Base-by-base conservation (phyloP, 1,140 invertebrate species). In the Pinna nobilis region DNA sequence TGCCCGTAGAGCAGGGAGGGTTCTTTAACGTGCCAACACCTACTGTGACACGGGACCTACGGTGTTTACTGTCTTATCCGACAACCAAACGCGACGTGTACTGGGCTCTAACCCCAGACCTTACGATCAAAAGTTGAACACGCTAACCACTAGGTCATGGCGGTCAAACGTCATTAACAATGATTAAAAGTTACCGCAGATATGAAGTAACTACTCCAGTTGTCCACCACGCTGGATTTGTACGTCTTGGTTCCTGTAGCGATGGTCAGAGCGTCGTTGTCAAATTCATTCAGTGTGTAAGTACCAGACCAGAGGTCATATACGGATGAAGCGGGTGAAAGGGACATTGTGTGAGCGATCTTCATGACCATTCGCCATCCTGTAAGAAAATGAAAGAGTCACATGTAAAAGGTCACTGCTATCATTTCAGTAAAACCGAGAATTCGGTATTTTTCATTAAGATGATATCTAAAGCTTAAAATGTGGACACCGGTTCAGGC, bases 331-430 rank as follows among this genome's bases (percentile, higher is more conserved):
- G 72, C 65, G 0, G 47, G 35, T 25, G 35, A 32, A 6, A 74
- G 5, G 23, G 59, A 63, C 37, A 69, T 65, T 3, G 20, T 59
- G 32, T 74, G 47, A 9, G 72, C 72, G 11, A 74, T 47, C 32
- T 74, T 74, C 35, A 74, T 61, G 1, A 69, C 55, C 28, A 63
- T 35, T 33, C 57, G 63, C 72, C 72, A 74, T n/a, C 72, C 72
- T 74, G n/a, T 57, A 59, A 53, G 6, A 28, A 28, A n/a, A n/a
- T n/a, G 35, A 7, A 28, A 28, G n/a, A 11, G 13, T 50, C 47
- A 50, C 47, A 50, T 20, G 15, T 50, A 50, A 50, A 50, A 5
- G 25, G 5, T 5, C n/a, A 5, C n/a, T n/a, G n/a, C 41, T 11
- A n/a, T 44, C n/a, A 11, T 44, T n/a, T 44, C 9, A n/a, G 9